These are phyloP conservation scores for Meteorus colon DNA, from an alignment of 2,888 invertebrate species.

Conservation along the genomic window DNA sequence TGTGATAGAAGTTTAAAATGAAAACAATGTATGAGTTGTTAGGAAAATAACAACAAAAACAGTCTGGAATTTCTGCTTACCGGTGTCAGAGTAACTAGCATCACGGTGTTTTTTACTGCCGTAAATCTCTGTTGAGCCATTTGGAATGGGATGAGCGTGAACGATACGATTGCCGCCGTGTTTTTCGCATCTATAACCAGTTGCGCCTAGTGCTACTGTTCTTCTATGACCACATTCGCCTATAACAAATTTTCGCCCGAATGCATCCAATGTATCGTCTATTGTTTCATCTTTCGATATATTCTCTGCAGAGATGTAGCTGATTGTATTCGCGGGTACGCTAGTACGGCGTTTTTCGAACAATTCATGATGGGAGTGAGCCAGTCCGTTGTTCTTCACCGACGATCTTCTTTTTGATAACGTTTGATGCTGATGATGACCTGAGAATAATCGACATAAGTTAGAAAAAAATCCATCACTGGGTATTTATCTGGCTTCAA, in stretches of 20 bases:
- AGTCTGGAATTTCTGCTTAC: constrained; percentile 52
- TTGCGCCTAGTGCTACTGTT: constrained; percentile 57
- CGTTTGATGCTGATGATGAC: constrained; percentile 54
- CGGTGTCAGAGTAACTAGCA: constrained; percentile 68
- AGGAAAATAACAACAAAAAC: not conserved
- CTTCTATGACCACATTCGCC: constrained; percentile 69
- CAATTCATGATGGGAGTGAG: constrained; percentile 69
- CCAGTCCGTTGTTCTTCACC: constrained; percentile 66
- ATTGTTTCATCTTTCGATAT: constrained; percentile 59
- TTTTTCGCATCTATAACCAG: constrained; percentile 70
- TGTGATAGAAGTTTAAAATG: constrained; percentile 47
- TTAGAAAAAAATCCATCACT: not conserved
- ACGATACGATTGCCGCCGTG: constrained; percentile 60
- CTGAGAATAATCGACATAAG: not conserved
- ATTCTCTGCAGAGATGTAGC: constrained; percentile 69
- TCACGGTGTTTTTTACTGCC: constrained; percentile 58
- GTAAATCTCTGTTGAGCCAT: constrained; percentile 63
- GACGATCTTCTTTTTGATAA: constrained; percentile 64
- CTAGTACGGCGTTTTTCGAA: constrained; percentile 68
- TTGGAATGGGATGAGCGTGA: constrained; percentile 58
- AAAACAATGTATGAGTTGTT: not conserved
- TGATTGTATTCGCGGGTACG: constrained; percentile 66
- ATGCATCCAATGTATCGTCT: constrained; percentile 60
- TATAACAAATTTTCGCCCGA: constrained; percentile 63
- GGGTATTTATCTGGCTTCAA: not conserved